Percentiles rank a stretch among this genome's conserved stretches.
These are phyloP conservation scores for Xyliphius kryptos DNA, from an alignment of 2,113 vertebrate species.

Conservation along the genomic window DNA sequence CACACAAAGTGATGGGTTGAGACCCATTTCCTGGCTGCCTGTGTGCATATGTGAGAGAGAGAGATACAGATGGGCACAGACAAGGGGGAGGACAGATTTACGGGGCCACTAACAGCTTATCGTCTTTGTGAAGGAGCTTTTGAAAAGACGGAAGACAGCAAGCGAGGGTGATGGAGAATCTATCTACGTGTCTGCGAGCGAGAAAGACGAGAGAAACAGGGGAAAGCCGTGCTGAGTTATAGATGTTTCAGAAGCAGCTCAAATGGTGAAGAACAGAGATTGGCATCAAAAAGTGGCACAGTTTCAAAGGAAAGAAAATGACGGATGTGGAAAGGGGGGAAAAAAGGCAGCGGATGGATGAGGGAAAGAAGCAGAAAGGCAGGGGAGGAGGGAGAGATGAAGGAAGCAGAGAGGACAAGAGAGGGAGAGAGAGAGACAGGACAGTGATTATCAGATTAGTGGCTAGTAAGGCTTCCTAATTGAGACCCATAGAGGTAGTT, in stretches of 20 bases:
- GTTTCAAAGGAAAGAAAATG: not conserved
- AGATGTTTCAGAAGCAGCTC: not conserved
- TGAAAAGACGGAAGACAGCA: conserved; percentile 27
- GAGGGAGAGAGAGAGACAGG: conserved; percentile 35
- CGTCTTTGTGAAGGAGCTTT: conserved; percentile 44
- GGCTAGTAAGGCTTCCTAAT: conserved; percentile 55
- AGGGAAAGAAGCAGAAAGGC: conserved; percentile 7
- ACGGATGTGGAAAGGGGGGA: not conserved
- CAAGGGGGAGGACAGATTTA: conserved; percentile 37
- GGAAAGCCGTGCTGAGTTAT: conserved; percentile 14
- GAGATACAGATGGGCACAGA: conserved; percentile 31
- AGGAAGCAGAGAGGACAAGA: conserved; percentile 28
- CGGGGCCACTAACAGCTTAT: conserved; percentile 37
- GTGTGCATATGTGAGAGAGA: conserved; percentile 8
- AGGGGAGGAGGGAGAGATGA: conserved; percentile 8
- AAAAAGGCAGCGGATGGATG: not conserved
- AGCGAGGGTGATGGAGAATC: conserved; percentile 32
- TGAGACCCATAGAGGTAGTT: conserved; percentile 50
- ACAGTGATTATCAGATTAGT: conserved; percentile 61
- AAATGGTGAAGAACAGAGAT: conserved; percentile 8
- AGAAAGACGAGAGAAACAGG: not conserved
- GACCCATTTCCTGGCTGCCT: conserved; percentile 4
- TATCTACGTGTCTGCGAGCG: not conserved
- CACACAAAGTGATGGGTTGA: not conserved
- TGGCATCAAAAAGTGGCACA: conserved; percentile 1